Conservation (phyloP, 2,888 invertebrate species). For the Protonemura montana region DNA sequence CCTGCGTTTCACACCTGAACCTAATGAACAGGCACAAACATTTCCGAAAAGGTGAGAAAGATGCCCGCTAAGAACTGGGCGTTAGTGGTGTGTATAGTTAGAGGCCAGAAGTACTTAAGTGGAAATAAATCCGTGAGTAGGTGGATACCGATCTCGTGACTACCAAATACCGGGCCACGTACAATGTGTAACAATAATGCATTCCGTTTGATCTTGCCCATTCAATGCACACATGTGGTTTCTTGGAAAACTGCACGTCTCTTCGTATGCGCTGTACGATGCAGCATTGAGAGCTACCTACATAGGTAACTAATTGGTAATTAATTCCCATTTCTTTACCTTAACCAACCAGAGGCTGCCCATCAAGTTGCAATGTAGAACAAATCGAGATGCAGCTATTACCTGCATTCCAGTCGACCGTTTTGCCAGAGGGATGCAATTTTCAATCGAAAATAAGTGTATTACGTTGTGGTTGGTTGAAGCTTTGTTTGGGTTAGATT, state of each 20-base stretch:
- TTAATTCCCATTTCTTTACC: slow-evolving; percentile 28
- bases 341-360: not conserved
- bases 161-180: not conserved
- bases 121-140: not conserved
- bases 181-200: not conserved
- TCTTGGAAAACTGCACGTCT: not conserved
- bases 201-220: not conserved
- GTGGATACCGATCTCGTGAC: not conserved
- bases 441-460: not conserved
- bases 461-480: not conserved
- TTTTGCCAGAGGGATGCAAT: slow-evolving; percentile 18
- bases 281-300: not conserved
- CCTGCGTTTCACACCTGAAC: not conserved
- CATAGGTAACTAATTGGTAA: slow-evolving; percentile 9
- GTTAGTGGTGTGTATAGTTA: no score
- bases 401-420: slow-evolving; percentile 16
- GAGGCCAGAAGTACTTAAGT: not conserved
- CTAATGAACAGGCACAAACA: not conserved
- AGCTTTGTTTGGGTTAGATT: not conserved
- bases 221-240: not conserved
- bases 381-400: slow-evolving; percentile 15
- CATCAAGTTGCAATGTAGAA: not conserved
- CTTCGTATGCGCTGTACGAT: not conserved
- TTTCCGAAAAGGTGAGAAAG: not conserved
- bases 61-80: not conserved